Evolutionary conservation across 1,140 invertebrate species (phyloP).

Genomic region (Cepaea nemoralis): DNA sequence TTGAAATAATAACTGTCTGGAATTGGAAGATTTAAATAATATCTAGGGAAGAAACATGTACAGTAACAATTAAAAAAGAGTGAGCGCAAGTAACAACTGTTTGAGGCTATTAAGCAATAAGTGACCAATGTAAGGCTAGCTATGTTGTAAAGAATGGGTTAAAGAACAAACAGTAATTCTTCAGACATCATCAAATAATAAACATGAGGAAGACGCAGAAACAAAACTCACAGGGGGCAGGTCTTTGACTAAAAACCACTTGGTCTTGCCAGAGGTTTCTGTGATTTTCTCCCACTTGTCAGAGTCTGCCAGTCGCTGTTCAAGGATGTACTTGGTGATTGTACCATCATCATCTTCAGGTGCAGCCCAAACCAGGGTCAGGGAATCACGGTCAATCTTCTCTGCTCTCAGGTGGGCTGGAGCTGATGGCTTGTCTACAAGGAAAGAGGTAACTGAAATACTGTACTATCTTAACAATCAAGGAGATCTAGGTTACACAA

Average conservation of each 20-base stretch:
- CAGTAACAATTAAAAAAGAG: no score
- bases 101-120: no score
- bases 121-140: no score
- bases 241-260: constrained; percentile 58
- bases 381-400: constrained; percentile 91
- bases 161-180: no score
- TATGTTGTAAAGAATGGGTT: no score
- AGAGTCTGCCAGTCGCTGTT: constrained; percentile 87
- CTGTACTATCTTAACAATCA: no score
- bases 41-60: no score
- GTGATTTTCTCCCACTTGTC: constrained; percentile 89
- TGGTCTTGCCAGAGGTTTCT: constrained; percentile 54
- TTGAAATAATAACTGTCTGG: no score
- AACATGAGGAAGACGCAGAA: neutral
- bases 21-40: no score
- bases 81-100: no score
- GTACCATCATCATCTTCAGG: constrained; percentile 70
- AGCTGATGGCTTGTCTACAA: constrained; percentile 51
- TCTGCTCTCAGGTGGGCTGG: constrained; percentile 91
- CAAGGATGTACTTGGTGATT: constrained; percentile 67
- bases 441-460: constrained; percentile 34
- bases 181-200: neutral
- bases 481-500: no score
- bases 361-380: constrained; percentile 89
- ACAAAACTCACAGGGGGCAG: constrained; percentile 54